Conservation (phyloP, 53 echinoderm and acorn worm genomes). For the Paracentrotus lividus region DNA sequence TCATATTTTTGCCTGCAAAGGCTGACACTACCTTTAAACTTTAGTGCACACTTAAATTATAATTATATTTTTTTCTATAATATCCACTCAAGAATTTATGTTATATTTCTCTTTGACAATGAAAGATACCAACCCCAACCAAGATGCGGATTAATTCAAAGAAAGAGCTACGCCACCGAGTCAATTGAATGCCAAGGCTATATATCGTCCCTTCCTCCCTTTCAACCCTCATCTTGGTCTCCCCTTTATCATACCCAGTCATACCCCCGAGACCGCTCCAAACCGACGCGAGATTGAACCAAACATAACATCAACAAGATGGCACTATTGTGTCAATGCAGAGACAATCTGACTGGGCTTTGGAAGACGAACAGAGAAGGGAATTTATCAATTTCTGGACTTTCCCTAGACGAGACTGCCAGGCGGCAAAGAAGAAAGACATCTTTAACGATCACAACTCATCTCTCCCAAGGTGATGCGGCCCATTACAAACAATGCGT, state of each 20-base stretch:
- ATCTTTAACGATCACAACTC: conserved; percentile 30
- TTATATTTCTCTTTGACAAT: no score
- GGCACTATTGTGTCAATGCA: no score
- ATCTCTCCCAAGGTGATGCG: not conserved
- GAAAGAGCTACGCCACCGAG: conserved; percentile 36
- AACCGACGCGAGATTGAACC: no score
- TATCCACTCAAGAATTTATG: no score
- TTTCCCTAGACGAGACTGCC: conserved; percentile 28
- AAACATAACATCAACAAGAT: no score
- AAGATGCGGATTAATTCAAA: not conserved
- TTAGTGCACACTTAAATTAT: no score
- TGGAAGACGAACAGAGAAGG: conserved; percentile 2
- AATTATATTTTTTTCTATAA: no score
- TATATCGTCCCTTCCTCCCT: conserved; percentile 30
- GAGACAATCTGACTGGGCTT: no score
- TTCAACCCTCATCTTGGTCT: conserved; percentile 19
- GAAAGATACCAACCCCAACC: not conserved
- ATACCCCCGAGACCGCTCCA: no score
- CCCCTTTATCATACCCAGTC: not conserved
- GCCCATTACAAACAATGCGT: not conserved
- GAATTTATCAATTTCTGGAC: conserved; percentile 48
- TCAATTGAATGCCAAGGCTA: conserved; percentile 51
- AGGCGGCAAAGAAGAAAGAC: not conserved
- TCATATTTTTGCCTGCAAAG: no score
- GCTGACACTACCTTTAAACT: no score